Evolutionary conservation across 2,113 vertebrate species (phyloP), one percentile per base, ranked within the genome.

Genomic region (Benitochromis conjunctus): DNA sequence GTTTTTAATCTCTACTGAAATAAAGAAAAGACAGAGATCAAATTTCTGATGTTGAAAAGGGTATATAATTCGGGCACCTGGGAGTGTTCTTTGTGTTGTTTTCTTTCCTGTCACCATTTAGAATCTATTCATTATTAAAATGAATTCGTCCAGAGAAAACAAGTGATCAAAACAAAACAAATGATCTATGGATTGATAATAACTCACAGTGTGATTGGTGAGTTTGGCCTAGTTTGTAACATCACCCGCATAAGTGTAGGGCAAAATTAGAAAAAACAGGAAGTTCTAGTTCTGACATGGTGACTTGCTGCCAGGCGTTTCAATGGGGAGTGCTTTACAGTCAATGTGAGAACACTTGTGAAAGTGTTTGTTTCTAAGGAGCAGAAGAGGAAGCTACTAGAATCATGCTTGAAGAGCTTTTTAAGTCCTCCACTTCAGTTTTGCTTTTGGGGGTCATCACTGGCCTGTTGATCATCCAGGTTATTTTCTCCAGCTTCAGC

Each of bases 401-500:
- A 1, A 84, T 26, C n/a, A 90, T 91, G 89, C 10, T 92, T 5
- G 79, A 88, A 14, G 29, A 60, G 80, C 48, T 83, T 82, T n/a
- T 86, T 46, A 66, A 90, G 54, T 53, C 48, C 31, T 46, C 19
- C 7, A 24, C 74, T 6, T 81, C 71, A 2, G 11, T 84, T 11
- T 87, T 58, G 16, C 80, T 93, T 36, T 41, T 86, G 29, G 80
- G 58, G 18, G 12, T 71, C 16, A 8, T 88, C 5, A 9, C 74
- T 26, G 7, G 48, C 5, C 31, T 95, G 18, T 54, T 94, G 58
- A 41, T 91, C 51, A 14, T 94, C 14, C 85, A 82, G 8, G 14
- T 91, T 14, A 5, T 94, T 12, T 56, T 56, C 31, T 85, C 80
- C 46, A 79, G 7, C 7, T 77, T 82, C 41, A 89, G 10, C 43